phyloP scores from a whole-genome alignment of 2,113 vertebrate genomes.

The Prinia subflava region DNA sequence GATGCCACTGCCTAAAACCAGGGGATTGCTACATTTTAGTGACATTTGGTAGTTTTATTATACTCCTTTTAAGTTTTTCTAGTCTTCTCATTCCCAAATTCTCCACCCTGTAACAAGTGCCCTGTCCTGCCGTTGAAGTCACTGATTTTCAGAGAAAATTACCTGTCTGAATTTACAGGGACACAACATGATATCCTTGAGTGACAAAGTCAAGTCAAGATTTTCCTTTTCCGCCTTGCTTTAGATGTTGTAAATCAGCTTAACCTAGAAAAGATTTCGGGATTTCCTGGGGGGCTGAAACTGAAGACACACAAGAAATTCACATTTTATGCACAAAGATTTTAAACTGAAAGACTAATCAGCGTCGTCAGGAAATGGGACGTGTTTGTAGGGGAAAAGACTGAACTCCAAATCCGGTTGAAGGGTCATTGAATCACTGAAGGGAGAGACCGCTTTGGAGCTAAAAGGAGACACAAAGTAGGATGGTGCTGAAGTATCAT shows the following conservation, averaged over 20 bases:
- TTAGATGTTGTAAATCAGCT: neutral
- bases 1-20: neutral
- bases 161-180: neutral
- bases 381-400: neutral
- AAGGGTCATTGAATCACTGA: neutral
- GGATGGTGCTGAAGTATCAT: fast-evolving
- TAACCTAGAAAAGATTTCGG: neutral
- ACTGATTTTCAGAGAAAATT: neutral
- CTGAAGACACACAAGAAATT: neutral
- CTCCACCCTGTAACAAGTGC: neutral
- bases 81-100: neutral
- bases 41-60: neutral
- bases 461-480: neutral
- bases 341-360: neutral
- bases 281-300: neutral
- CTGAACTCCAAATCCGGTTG: too few relatives aligned
- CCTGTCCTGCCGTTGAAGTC: neutral
- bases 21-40: neutral
- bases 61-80: neutral
- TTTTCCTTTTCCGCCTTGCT: neutral
- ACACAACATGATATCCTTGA: neutral
- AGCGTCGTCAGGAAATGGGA: fast-evolving
- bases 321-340: neutral
- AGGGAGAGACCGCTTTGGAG: neutral
- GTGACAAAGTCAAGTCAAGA: neutral